Base-by-base conservation (phyloP, 2,113 vertebrate genomes). In the Pachypanchax playfairii region DNA sequence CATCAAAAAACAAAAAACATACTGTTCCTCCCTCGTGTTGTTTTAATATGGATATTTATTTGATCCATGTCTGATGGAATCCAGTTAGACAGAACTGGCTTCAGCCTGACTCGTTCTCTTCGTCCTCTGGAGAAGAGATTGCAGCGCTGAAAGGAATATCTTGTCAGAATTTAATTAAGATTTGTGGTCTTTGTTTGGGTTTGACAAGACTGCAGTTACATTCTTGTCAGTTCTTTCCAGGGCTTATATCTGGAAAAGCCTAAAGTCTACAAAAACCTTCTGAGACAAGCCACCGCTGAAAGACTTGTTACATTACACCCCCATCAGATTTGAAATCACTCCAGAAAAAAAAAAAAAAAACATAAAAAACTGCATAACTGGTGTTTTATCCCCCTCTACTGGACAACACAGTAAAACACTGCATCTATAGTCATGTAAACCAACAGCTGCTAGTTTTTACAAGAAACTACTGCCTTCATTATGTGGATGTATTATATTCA, bases 361-460 rank as follows among this genome's bases (percentile, higher is more conserved):
- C n/a, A n/a, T n/a, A 24, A 39, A 31, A 14, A 20, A 2, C 26
- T 39, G 4, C 29, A 24, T 43, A n/a, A 20, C 63, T 76, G 43
- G 76, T 67, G 47, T 51, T 80, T 25, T 71, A 22, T 1, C 78
- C 1, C 80, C 83, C 78, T 69, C 85, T 87, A 81, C 80, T 87
- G 85, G 78, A 69, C 21, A 3, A 47, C 75, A 47, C 1, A 18
- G 33, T 26, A 49, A 61, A 70, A 33, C 75, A 54, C 12, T 33
- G 10, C 0, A 39, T 38, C 36, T 7, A 9, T 49, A 54, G 57
- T 51, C 4, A 33, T 13, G 0, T 26, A 0, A 33, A 38, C 25
- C 44, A 36, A 20, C 5, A 8, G 9, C 13, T 52, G 15, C 29
- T n/a, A n/a, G n/a, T 41, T 59, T 39, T 42, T 3, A 35, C 52